Conservation (phyloP, 2,113 vertebrate species). For the Oncorhynchus masou region DNA sequence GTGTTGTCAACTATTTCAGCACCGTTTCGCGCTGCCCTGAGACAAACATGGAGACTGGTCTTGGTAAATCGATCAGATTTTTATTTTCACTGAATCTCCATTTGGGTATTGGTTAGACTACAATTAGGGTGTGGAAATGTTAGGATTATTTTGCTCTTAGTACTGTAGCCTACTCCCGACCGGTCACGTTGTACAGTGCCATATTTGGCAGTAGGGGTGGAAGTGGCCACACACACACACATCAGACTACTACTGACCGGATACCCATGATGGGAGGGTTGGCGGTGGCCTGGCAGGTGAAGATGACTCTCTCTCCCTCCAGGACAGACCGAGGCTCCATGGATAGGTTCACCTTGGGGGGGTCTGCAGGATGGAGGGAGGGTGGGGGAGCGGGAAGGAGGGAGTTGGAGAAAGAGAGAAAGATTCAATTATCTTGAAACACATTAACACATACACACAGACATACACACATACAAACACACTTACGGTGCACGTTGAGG, state of each 20-base stretch:
- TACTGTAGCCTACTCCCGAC: too few species aligned
- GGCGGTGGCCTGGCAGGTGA: slow-evolving; percentile 89
- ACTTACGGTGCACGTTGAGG: slow-evolving; percentile 92
- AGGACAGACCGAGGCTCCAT: slow-evolving; percentile 92
- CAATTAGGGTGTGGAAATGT: too few species aligned
- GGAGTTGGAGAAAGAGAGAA: neutral
- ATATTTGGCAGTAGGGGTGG: too few species aligned
- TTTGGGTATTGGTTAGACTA: too few species aligned
- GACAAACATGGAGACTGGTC: too few species aligned
- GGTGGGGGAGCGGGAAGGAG: neutral
- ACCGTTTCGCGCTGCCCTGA: too few species aligned
- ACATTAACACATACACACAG: neutral
- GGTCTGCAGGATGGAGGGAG: slow-evolving; percentile 68
- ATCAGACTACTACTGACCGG: slow-evolving; percentile 72
- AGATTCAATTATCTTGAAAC: neutral
- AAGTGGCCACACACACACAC: neutral
- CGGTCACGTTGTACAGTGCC: too few species aligned
- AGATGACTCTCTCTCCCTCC: slow-evolving; percentile 88
- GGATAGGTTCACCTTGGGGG: slow-evolving; percentile 88
- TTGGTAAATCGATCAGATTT: too few species aligned
- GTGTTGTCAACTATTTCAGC: too few species aligned
- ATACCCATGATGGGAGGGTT: slow-evolving; percentile 93
- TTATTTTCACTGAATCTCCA: too few species aligned
- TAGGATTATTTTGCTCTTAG: too few species aligned
- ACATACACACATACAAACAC: neutral